Conservation (phyloP, 37 sponge, comb jelly and placozoan genomes). For the Amphimedon queenslandica region DNA sequence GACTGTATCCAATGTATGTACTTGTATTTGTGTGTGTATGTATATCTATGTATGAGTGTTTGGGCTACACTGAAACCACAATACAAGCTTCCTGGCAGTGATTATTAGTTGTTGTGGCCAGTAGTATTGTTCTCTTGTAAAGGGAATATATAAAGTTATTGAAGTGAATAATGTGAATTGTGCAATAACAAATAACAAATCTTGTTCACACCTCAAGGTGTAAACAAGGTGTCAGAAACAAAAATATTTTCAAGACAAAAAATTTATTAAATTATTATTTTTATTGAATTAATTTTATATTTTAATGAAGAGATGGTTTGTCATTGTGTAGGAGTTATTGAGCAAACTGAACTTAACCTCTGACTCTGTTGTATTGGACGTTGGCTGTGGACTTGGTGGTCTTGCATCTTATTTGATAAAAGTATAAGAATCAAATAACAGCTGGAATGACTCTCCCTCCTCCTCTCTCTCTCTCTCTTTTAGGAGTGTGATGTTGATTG, state of each 20-base stretch:
- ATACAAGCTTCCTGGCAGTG: not conserved
- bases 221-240: no score
- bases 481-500: slow-evolving; percentile 19
- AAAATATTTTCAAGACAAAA: no score
- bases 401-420: slow-evolving; percentile 35
- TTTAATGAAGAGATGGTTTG: no score
- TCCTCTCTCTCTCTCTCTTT: not conserved
- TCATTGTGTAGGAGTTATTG: not conserved
- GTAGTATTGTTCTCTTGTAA: slow-evolving; percentile 16
- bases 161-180: not conserved
- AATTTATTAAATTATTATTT: no score
- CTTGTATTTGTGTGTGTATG: not conserved
- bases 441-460: not conserved
- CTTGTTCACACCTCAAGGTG: no score
- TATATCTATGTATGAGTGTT: no score
- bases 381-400: slow-evolving; percentile 65
- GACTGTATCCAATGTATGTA: not conserved
- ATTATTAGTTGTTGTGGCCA: not conserved
- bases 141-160: slow-evolving; percentile 9
- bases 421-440: not conserved
- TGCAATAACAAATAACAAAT: no score
- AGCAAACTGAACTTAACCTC: not conserved
- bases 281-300: no score
- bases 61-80: no score
- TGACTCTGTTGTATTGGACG: slow-evolving; percentile 31